A percentile compares a stretch with the other conserved stretches of the same genome.
Conservation (phyloP, 2,888 invertebrate genomes). For the Rotaria magnacalcarata region DNA sequence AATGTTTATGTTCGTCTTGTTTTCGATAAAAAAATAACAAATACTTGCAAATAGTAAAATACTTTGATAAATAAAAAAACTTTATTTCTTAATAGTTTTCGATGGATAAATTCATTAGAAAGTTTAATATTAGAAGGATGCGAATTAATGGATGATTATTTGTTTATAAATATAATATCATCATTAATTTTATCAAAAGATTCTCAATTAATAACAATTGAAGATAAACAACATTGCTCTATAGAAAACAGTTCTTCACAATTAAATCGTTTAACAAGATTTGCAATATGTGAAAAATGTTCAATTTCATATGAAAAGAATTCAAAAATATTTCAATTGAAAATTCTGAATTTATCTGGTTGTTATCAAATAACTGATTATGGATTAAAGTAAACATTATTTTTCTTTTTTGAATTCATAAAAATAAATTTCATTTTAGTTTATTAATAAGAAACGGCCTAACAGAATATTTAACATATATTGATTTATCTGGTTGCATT, state of each 20-base stretch:
- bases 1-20: no score
- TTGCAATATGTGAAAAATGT: not conserved
- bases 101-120: not conserved
- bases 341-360: not conserved
- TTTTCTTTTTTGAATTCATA: not conserved
- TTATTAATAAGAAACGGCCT: not conserved
- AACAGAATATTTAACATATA: not conserved
- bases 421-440: not conserved
- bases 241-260: not conserved
- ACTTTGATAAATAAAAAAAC: not conserved
- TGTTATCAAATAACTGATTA: conserved; percentile 6
- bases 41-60: no score
- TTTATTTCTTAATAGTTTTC: not conserved
- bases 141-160: conserved; percentile 23
- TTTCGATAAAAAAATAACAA: no score
- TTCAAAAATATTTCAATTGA: not conserved
- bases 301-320: not conserved
- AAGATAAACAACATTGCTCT: not conserved
- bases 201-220: not conserved
- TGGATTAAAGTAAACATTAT: not conserved
- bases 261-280: not conserved
- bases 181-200: not conserved
- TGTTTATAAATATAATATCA: not conserved
- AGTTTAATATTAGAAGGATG: conserved; percentile 15
- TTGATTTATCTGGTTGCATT: conserved; percentile 3